These are phyloP conservation scores for Mus spretus DNA, from an alignment of 2,797 vertebrate species.

Conservation along the genomic window DNA sequence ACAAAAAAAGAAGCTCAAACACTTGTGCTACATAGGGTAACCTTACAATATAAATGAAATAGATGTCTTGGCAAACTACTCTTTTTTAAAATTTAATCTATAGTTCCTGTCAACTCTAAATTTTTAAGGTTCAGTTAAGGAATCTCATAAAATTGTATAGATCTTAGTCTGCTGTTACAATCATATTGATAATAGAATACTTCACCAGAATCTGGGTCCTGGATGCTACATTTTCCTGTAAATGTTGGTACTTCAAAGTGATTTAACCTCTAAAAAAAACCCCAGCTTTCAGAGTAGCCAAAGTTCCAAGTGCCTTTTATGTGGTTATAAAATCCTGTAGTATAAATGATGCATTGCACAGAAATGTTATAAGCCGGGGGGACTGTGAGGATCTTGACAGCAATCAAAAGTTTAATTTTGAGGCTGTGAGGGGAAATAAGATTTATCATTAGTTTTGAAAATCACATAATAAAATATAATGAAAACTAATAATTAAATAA, in stretches of 20 bases:
- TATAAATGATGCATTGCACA: constrained; percentile 53
- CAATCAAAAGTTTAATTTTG: constrained; percentile 35
- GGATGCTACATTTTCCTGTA: constrained; percentile 55
- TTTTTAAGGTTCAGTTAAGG: constrained; percentile 60
- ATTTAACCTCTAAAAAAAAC: constrained; percentile 70
- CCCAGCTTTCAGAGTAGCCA: constrained; percentile 26
- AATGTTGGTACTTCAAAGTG: constrained; percentile 63
- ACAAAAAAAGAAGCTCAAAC: background rate
- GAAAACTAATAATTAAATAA: constrained; percentile 3
- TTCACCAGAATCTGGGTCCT: constrained; percentile 28
- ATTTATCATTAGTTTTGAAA: constrained; percentile 43
- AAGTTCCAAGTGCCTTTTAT: background rate
- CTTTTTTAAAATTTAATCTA: constrained; percentile 46
- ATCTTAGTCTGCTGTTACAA: constrained; percentile 37
- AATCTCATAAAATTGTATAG: constrained; percentile 39
- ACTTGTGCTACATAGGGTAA: background rate
- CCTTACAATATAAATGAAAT: constrained; percentile 13
- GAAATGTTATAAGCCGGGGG: background rate
- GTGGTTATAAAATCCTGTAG: background rate
- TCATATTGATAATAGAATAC: constrained; percentile 18
- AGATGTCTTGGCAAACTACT: background rate
- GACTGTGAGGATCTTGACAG: background rate
- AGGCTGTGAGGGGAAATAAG: background rate
- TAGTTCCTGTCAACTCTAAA: constrained; percentile 46
- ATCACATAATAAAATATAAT: constrained; percentile 12